These are phyloP conservation scores for Diploscapter pachys DNA, from an alignment of 1,140 invertebrate species.

Conservation along the genomic window DNA sequence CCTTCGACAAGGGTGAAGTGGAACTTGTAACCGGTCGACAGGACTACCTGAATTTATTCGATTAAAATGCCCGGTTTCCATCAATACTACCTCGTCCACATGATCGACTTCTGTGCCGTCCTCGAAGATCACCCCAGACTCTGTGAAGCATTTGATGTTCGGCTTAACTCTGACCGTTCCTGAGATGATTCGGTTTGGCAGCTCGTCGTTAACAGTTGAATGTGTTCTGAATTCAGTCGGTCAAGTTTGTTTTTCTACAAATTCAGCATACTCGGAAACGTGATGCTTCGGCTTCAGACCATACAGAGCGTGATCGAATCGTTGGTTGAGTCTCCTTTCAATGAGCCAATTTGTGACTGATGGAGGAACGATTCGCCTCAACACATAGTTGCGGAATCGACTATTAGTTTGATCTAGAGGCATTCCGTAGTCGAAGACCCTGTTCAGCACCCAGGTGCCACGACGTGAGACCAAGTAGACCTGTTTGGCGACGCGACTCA, in stretches of 20 bases:
- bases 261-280: slow-evolving; percentile 51
- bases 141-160: slow-evolving; percentile 58
- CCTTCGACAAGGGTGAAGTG: slow-evolving; percentile 44
- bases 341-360: slow-evolving; percentile 13
- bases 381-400: slow-evolving; percentile 46
- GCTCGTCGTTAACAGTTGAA: slow-evolving; percentile 64
- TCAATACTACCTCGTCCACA: slow-evolving; percentile 41
- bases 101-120: slow-evolving; percentile 52
- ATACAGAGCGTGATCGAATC: slow-evolving; percentile 63
- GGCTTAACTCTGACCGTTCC: slow-evolving; percentile 60
- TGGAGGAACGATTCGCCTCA: slow-evolving; percentile 13
- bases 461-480: slow-evolving; percentile 63
- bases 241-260: neutral
- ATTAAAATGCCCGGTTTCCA: neutral
- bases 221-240: slow-evolving; percentile 51
- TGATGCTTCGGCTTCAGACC: slow-evolving; percentile 61
- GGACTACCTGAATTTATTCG: slow-evolving; percentile 30
- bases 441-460: slow-evolving; percentile 62
- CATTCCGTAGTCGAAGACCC: slow-evolving; percentile 57
- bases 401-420: slow-evolving; percentile 54
- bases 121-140: slow-evolving; percentile 59
- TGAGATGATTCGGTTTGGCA: slow-evolving; percentile 61
- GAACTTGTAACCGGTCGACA: slow-evolving; percentile 59
- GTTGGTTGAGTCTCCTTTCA: slow-evolving; percentile 43
- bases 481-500: slow-evolving; percentile 58